Percentiles rank a stretch among this genome's conserved stretches.
Evolutionary conservation across 1,140 invertebrate species (phyloP).

Genomic region (Bombus waltoni): DNA sequence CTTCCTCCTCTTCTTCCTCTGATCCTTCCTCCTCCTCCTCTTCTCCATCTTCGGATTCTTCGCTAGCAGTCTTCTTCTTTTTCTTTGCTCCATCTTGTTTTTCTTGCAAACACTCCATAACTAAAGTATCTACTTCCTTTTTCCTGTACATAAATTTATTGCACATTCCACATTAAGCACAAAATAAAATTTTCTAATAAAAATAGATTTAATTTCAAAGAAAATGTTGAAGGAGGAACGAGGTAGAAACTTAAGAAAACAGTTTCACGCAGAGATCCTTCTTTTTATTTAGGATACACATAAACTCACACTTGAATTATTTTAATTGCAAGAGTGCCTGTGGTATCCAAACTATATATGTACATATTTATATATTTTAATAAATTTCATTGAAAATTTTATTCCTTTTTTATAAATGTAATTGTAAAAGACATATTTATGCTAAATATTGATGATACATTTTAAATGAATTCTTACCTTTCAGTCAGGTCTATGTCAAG

Average conservation of each 20-base stretch:
- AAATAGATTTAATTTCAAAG: neutral
- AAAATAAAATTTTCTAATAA: neutral
- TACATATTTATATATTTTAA: neutral
- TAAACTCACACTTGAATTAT: constrained; percentile 55
- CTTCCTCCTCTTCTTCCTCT: constrained; percentile 84
- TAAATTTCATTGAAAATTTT: neutral
- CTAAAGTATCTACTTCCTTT: constrained; percentile 92
- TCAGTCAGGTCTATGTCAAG: constrained; percentile 89
- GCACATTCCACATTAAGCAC: neutral
- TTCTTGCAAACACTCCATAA: constrained; percentile 89
- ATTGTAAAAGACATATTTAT: neutral
- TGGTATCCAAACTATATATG: constrained; percentile 58
- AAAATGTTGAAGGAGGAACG: constrained; percentile 79
- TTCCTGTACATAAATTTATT: constrained; percentile 83
- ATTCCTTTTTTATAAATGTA: neutral
- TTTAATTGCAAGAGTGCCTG: constrained; percentile 62
- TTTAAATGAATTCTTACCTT: constrained; percentile 78
- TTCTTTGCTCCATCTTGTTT: constrained; percentile 84
- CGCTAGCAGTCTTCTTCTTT: constrained; percentile 83
- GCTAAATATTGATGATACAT: neutral
- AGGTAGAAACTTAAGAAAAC: constrained; percentile 70
- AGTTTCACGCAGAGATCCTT: constrained; percentile 78
- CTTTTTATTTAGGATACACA: constrained; percentile 76
- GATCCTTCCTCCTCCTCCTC: constrained; percentile 85
- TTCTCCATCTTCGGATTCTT: constrained; percentile 85